Base-by-base conservation (phyloP, 23 tunicate species). In the Botrylloides violaceus region DNA sequence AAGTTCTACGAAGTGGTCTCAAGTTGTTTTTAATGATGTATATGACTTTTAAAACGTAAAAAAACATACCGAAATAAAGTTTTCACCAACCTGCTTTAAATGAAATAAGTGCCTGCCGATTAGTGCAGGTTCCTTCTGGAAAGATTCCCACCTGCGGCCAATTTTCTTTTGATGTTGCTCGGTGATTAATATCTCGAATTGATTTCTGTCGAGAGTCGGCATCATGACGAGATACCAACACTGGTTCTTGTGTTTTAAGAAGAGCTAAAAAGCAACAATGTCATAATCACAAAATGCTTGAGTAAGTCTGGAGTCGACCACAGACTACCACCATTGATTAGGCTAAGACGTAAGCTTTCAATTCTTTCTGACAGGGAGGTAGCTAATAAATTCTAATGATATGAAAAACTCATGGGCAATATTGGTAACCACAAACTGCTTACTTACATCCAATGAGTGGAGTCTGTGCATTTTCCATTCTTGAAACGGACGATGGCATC, bases 71-170 rank as follows among this genome's bases (percentile, higher is more conserved):
- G 27, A 20, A 59, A n/a, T 59, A 22, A 20, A 5, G 30, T 32
- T 65, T 7, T 59, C 3, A 4, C 70, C 31, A 29, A 68, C 74
- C 74, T 1, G 85, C 62, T 75, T 90, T 90, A 38, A 83, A 90
- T 6, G 84, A 77, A 22, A 90, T 90, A 21, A 90, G 71, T 7
- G 90, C 71, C 61, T 90, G 83, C 5, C 90, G 55, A 39, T 90
- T 90, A 18, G 90, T 90, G 66, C 97, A 90, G 39, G 90, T 79
- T 36, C 97, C 97, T 79, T 90, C 97, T 1, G 97, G 97, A 83
- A 83, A 90, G 3, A 90, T 49, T 1, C 71, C n/a, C 1, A 85
- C 58, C 66, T 90, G 97, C 1, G 97, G 97, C 97, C 97, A 90
- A 4, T 56, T 50, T 22, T 74, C 47, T 24, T 49, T n/a, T 32